A percentile compares a stretch with the other conserved stretches of the same genome.
Conservation (phyloP, 2,888 invertebrate species). For the Tetranychus truncatus region DNA sequence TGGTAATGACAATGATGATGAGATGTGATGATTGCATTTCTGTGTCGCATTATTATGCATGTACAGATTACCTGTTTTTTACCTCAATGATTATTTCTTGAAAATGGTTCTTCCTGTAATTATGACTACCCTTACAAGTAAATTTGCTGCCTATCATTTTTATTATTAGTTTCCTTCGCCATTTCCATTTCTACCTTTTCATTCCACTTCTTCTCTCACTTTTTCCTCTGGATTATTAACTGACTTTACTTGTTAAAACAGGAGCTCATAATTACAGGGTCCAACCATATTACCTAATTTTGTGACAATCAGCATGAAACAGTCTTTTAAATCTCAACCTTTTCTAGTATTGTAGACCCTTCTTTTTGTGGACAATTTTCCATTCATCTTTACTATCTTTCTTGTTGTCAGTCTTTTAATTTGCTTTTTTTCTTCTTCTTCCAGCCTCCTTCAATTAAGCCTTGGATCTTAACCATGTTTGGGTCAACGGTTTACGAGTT, state of each 20-base stretch:
- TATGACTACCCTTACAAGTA: no score
- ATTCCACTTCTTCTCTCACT: background rate
- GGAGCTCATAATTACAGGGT: background rate
- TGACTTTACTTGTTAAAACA: background rate
- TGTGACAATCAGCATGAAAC: background rate
- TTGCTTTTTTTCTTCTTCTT: background rate
- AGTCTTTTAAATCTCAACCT: no score
- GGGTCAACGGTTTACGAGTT: background rate
- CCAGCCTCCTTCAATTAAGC: background rate
- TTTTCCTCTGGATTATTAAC: background rate
- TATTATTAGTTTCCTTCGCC: background rate
- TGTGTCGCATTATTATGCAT: no score
- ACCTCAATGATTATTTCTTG: no score
- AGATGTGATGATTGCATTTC: no score
- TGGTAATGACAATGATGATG: no score
- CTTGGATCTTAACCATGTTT: background rate
- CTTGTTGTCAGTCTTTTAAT: background rate
- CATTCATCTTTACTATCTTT: background rate
- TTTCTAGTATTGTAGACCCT: no score
- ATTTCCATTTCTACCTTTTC: background rate
- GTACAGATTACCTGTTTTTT: no score
- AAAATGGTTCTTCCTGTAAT: no score
- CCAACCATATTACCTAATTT: background rate
- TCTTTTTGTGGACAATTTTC: background rate
- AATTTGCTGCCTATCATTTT: background rate